Base-by-base conservation (phyloP, 2,888 invertebrate species). In the Galerucella calmariensis region DNA sequence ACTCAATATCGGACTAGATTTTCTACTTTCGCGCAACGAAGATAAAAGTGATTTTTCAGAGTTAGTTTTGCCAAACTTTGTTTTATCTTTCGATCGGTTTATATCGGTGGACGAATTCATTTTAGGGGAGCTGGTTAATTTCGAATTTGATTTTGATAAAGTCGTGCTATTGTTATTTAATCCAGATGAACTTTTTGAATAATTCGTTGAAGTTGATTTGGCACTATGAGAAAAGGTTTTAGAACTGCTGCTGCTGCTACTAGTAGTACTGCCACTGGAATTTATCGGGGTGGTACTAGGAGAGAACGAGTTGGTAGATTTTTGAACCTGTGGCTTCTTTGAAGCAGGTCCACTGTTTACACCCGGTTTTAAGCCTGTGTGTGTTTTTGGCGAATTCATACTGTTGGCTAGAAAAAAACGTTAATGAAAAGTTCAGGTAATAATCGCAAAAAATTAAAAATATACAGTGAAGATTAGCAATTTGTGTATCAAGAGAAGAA, bases 341-440 rank as follows among this genome's bases (percentile, higher is more conserved):
- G 95, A 95, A 4, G 95, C 95, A 0, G 96, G 95, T 0, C 96
- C 96, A 81, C 95, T 94, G 81, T 93, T 94, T 0, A 95, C 95
- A 0, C 96, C 95, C 0, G 95, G 95, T 84, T 95, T 95, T 44
- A 86, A 88, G 0, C 95, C 95, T 0, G 95, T 95, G 84, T 95
- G 94, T 5, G 93, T 93, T 86, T 94, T 94, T 0, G 92, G 93
- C 0, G 93, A 93, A n/a, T 92, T 92, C 74, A 92, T 90, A 74
- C 72, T 68, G 59, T 73, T 73, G n/a, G 69, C 77, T 77, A 56
- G 24, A 56, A 66, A 63, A 44, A 70, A n/a, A 69, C 20, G 10
- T 14, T 27, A 3, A 27, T 27, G n/a, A n/a, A 20, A 27, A 27
- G 27, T 27, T 20, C 20, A 27, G 1, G 27, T 27, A 27, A 27